Percentiles rank a stretch among this genome's conserved stretches.
phyloP scores from a whole-genome alignment of 2,888 invertebrate species.

The Leucophenga montana region DNA sequence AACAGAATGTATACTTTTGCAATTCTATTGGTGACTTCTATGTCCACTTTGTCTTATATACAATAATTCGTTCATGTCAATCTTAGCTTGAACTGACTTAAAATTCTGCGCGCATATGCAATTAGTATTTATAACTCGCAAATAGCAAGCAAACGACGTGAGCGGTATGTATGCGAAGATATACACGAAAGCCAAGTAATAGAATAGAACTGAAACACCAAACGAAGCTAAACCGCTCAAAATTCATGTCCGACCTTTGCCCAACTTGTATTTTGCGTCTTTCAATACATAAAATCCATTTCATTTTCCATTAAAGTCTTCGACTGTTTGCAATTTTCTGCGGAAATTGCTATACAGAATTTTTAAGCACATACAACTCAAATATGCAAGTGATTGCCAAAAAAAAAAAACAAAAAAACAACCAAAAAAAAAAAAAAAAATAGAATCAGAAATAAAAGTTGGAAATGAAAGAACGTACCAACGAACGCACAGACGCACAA shows the following conservation, averaged over 20 bases:
- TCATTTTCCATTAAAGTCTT: too few species aligned
- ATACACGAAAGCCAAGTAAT: neutral
- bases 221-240: constrained; percentile 35
- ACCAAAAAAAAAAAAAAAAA: neutral
- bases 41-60: too few species aligned
- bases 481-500: constrained; percentile 30
- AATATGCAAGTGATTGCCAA: constrained; percentile 6
- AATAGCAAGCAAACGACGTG: too few species aligned
- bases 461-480: neutral
- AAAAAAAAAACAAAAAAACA: neutral
- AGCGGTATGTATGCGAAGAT: neutral
- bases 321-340: too few species aligned
- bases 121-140: neutral
- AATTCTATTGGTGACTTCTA: too few species aligned
- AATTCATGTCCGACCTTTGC: constrained; percentile 40
- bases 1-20: too few species aligned
- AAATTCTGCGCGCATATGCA: neutral
- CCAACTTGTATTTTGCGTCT: constrained; percentile 11
- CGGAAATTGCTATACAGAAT: too few species aligned
- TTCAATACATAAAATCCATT: neutral
- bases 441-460: too few species aligned
- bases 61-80: too few species aligned
- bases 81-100: constrained; percentile 1
- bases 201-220: neutral
- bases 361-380: constrained; percentile 10